phyloP scores from a whole-genome alignment of 2,797 vertebrate genomes.

The Craterocephalus amniculus region DNA sequence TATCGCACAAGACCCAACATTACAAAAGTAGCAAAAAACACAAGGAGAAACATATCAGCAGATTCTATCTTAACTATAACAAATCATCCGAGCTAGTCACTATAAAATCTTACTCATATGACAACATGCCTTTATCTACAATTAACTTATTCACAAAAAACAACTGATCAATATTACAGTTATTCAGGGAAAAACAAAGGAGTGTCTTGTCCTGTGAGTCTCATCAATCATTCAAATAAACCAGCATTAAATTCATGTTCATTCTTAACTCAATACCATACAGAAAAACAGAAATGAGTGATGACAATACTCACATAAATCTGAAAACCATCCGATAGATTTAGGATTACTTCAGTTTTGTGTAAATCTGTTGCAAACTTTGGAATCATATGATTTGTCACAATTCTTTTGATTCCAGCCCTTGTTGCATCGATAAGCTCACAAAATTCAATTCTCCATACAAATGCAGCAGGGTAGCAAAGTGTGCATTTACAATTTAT shows the following conservation, averaged over 20 bases:
- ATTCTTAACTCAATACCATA: neutral
- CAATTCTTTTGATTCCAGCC: neutral
- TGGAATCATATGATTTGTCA: neutral
- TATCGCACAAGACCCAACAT: neutral
- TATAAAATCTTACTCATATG: neutral
- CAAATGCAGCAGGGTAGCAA: neutral
- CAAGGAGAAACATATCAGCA: neutral
- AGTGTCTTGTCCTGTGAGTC: neutral
- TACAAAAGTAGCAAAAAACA: neutral
- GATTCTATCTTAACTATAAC: neutral
- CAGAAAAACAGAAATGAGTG: neutral
- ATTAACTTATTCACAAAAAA: neutral
- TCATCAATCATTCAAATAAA: neutral
- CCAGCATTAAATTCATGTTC: neutral
- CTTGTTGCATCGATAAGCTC: neutral
- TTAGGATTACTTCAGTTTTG: neutral
- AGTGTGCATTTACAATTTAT: neutral
- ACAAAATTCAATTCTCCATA: neutral
- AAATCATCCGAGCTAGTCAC: neutral
- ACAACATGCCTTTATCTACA: neutral
- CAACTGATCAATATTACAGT: neutral
- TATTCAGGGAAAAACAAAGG: too few relatives aligned
- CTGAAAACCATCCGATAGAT: neutral
- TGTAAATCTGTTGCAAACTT: neutral
- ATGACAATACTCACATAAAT: neutral